Base-by-base conservation (phyloP, 2,888 invertebrate species). In the Geophilus truncorum region DNA sequence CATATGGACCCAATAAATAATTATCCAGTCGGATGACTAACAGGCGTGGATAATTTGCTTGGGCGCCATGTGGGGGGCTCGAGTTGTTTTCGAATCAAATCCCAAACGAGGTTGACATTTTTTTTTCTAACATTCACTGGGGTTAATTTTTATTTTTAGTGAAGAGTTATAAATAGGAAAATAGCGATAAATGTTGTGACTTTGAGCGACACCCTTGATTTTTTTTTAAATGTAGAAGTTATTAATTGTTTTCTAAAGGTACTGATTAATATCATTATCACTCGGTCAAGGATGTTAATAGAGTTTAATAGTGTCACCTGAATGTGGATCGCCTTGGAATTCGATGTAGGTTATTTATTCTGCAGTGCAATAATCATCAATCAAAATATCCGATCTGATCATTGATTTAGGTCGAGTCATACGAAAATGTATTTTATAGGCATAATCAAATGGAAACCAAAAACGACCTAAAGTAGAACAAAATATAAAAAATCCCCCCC, bases 1-100 rank as follows among this genome's bases (percentile, higher is more conserved):
- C 62, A 62, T 62, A 62, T 62, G 62, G 62, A 62, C 62, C 62
- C 62, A 62, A 62, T 62, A 62, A 62, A 62, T 62, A 62, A 62
- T 62, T 62, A 62, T 62, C 62, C 62, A 62, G 62, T 62, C 62
- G 62, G 62, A 62, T 62, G 62, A 62, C 62, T 62, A 62, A 62
- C 62, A 62, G 62, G 62, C 62, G 62, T 62, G 62, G 62, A 62
- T 62, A 62, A 62, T 62, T 62, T 62, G 23, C 62, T 62, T 62
- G 62, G 62, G 62, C 62, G 62, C 62, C 62, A 62, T 62, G 62
- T 62, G 62, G 62, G 62, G 62, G 62, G 25, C 62, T 62, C 57
- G 62, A 62, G 25, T 62, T 62, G 62, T 62, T 62, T 62, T 62
- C 62, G 62, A 62, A 62, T 62, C 62, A 62, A 62, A 62, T 25